Evolutionary conservation across 2,113 vertebrate genomes (phyloP).

Genomic region (Andinoacara biseriatus): DNA sequence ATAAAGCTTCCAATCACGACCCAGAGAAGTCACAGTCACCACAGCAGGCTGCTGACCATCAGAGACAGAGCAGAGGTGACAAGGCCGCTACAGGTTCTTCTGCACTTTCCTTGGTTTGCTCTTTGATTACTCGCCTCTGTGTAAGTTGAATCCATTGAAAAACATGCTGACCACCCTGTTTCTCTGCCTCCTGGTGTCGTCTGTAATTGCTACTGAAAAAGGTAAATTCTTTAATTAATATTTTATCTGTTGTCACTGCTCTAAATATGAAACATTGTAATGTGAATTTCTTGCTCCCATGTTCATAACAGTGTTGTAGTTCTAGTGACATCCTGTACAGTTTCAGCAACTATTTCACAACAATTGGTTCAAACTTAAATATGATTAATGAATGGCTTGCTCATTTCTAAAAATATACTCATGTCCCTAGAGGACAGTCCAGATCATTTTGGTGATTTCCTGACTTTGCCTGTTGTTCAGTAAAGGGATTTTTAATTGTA

Average conservation of each 20-base stretch:
- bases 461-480: not conserved
- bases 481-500: not conserved
- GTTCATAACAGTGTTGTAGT: not conserved
- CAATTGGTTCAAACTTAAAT: not conserved
- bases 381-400: not conserved
- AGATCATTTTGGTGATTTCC: not conserved
- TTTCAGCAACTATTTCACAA: not conserved
- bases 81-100: conserved; percentile 9
- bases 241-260: not conserved
- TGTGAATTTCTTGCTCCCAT: not conserved
- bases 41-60: not conserved
- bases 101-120: not conserved
- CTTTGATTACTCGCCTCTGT: not conserved
- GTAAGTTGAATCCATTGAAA: not conserved
- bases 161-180: conserved; percentile 61
- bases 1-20: conserved; percentile 68
- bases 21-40: not conserved
- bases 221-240: conserved; percentile 53
- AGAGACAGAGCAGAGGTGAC: conserved; percentile 16
- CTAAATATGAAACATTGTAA: not conserved
- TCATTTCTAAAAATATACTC: not conserved
- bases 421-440: not conserved
- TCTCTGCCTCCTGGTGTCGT: conserved; percentile 55
- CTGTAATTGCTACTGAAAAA: conserved; percentile 55
- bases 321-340: not conserved